Evolutionary conservation across 2,888 invertebrate genomes (phyloP).

Genomic region (Machimus atricapillus): DNA sequence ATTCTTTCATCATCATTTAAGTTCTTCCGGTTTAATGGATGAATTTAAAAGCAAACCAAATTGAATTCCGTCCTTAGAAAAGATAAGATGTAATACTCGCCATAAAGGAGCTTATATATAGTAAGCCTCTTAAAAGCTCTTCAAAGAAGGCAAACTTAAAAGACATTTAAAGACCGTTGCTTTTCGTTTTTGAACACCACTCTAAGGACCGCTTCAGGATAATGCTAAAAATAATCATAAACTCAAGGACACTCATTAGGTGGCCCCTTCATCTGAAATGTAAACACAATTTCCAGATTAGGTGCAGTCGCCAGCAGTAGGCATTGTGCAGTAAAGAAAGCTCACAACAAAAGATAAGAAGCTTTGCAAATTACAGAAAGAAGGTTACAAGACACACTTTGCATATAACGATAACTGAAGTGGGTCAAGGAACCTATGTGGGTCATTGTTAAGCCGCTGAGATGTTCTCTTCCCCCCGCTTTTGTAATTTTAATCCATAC

Average conservation of each 20-base stretch:
- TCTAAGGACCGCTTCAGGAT: not conserved
- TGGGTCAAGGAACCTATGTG: slow-evolving; percentile 13
- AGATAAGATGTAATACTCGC: not conserved
- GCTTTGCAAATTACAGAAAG: not conserved
- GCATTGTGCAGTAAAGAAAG: not conserved
- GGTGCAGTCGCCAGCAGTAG: not conserved
- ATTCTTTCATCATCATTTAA: not conserved
- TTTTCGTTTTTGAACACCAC: not conserved
- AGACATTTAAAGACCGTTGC: not conserved
- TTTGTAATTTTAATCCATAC: not conserved
- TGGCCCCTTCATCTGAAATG: not conserved
- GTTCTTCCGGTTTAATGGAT: not conserved
- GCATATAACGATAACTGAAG: not conserved
- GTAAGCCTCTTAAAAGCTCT: not conserved
- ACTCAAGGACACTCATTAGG: not conserved
- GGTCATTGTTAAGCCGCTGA: slow-evolving; percentile 9
- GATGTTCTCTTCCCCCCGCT: not conserved
- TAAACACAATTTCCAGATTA: not conserved
- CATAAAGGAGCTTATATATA: not conserved
- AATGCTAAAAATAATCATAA: not conserved
- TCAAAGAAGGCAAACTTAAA: not conserved
- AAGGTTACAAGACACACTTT: not conserved
- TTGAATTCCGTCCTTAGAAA: not conserved
- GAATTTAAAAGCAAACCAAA: not conserved
- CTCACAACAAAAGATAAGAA: not conserved